Percentiles rank a stretch among this genome's conserved stretches.
Conservation (phyloP, 2,888 invertebrate genomes). For the Meta bourneti region DNA sequence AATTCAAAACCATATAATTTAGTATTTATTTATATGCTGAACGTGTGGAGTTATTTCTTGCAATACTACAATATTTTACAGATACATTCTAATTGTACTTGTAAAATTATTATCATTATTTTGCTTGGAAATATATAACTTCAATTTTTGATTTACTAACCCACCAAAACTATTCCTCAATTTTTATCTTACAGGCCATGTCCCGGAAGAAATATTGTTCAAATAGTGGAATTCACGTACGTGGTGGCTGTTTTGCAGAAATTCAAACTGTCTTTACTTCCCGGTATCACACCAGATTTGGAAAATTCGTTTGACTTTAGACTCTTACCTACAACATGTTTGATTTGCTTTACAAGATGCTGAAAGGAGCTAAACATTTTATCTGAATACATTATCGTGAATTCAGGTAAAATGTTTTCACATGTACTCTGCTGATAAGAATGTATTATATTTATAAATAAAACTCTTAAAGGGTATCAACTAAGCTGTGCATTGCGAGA, state of each 20-base stretch:
- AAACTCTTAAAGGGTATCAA: too few relatives aligned
- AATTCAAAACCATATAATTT: neutral
- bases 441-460: too few relatives aligned
- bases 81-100: neutral
- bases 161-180: too few relatives aligned
- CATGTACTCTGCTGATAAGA: too few relatives aligned
- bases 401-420: too few relatives aligned
- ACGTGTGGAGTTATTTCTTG: neutral
- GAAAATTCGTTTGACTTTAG: neutral
- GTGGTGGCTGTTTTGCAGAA: slow-evolving; percentile 12
- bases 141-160: too few relatives aligned
- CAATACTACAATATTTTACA: neutral
- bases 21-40: neutral
- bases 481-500: too few relatives aligned
- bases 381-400: too few relatives aligned
- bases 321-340: neutral
- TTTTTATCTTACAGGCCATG: neutral
- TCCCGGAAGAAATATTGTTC: slow-evolving; percentile 15
- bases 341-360: too few relatives aligned
- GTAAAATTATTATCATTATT: neutral
- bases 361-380: too few relatives aligned
- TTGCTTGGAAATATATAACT: neutral
- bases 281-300: slow-evolving; percentile 2
- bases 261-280: neutral
- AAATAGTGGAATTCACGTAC: slow-evolving; percentile 4